Evolutionary conservation across 2,113 vertebrate species (phyloP).

Genomic region (Silurus asotus): DNA sequence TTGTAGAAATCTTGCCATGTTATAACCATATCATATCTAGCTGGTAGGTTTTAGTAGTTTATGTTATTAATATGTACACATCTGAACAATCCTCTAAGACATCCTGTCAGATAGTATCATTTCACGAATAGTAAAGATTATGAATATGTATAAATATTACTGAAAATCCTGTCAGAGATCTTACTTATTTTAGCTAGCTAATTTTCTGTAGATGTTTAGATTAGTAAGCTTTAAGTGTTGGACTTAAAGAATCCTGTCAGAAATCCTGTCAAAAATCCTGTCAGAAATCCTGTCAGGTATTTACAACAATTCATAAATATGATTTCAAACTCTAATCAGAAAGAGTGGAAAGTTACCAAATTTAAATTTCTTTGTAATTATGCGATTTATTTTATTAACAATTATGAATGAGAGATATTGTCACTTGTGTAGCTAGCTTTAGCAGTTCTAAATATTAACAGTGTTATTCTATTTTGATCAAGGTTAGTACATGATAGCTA

Average conservation of each 20-base stretch:
- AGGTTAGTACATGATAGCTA: background rate
- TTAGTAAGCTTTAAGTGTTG: background rate
- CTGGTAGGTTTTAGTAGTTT: background rate
- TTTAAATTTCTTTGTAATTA: background rate
- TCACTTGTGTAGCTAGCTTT: background rate
- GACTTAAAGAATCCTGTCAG: background rate
- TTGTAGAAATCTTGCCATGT: background rate
- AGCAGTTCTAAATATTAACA: background rate
- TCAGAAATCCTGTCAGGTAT: background rate
- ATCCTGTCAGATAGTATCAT: background rate
- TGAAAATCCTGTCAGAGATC: background rate
- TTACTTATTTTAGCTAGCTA: background rate
- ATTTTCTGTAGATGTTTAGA: background rate
- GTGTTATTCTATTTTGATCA: background rate
- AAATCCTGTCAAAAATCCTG: background rate
- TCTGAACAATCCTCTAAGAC: background rate
- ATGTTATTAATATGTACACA: background rate
- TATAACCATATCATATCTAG: background rate
- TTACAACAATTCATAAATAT: background rate
- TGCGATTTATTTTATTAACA: background rate
- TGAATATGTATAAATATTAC: background rate
- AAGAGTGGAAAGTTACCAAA: background rate
- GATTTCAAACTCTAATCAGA: background rate
- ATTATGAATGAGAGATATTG: background rate
- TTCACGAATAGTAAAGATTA: background rate